These are phyloP conservation scores for Rhea pennata DNA, from an alignment of 2,113 vertebrate genomes.

Conservation along the genomic window DNA sequence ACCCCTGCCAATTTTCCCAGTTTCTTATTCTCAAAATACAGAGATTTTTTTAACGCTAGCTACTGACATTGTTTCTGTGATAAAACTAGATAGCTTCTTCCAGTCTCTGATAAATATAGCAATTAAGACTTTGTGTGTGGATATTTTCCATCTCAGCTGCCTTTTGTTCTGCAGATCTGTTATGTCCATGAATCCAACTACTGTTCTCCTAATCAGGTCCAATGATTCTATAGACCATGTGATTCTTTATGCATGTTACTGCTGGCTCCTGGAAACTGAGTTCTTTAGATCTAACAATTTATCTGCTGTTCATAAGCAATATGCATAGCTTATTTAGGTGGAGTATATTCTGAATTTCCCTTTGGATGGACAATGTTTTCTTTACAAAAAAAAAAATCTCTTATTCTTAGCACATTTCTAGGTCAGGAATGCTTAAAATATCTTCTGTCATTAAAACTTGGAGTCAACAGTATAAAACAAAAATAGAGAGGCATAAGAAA, in stretches of 20 bases:
- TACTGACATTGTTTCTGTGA: neutral
- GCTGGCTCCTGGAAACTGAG: neutral
- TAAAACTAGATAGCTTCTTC: neutral
- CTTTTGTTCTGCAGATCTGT: neutral
- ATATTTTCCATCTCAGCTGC: neutral
- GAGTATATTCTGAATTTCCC: neutral
- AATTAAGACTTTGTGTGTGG: neutral
- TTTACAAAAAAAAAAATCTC: slow-evolving; percentile 1
- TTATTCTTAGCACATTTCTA: slow-evolving; percentile 59
- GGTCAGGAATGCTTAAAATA: slow-evolving; percentile 63
- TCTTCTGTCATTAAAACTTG: slow-evolving; percentile 65
- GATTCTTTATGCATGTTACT: neutral
- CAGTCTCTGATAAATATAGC: neutral
- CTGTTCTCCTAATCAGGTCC: neutral
- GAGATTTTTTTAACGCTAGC: neutral
- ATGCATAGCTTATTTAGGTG: neutral
- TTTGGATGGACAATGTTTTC: slow-evolving; percentile 50
- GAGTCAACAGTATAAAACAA: slow-evolving; percentile 50
- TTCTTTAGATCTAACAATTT: neutral
- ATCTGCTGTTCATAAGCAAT: neutral
- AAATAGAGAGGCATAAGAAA: slow-evolving; percentile 54
- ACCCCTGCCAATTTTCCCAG: neutral
- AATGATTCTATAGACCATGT: neutral
- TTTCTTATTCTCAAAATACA: neutral
- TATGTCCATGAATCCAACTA: neutral